phyloP scores from a whole-genome alignment of 30 jellyfish, hydroid and myxozoan genomes.

The Chrysaora quinquecirrha region DNA sequence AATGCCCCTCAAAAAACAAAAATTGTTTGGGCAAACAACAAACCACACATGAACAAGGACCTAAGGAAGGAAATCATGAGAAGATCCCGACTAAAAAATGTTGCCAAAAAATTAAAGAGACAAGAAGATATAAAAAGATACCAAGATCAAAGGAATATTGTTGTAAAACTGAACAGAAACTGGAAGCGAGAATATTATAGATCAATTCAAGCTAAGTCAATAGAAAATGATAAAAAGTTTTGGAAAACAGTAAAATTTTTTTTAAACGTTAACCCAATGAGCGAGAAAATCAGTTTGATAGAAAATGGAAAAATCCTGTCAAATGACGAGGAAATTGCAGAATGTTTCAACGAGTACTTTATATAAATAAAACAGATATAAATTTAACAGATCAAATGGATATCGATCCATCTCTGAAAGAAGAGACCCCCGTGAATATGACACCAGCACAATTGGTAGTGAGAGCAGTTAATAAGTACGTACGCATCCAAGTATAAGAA shows the following conservation, averaged over 20 bases:
- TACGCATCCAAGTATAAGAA: background rate
- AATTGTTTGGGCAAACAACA: constrained; percentile 20
- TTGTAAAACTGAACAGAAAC: background rate
- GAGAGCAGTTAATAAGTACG: background rate
- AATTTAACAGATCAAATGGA: too few species aligned
- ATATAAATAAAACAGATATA: too few species aligned
- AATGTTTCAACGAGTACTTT: too few species aligned
- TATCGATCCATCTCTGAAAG: too few species aligned
- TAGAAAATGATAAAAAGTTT: too few species aligned
- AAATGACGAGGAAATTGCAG: too few species aligned
- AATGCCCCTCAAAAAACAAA: constrained; percentile 42
- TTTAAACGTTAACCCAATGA: too few species aligned
- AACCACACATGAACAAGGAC: constrained; percentile 14
- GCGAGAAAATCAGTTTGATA: too few species aligned
- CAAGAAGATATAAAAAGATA: constrained; percentile 25
- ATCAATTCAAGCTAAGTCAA: too few species aligned
- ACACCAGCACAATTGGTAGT: constrained; percentile 1
- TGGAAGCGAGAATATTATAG: too few species aligned
- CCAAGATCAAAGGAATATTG: constrained; percentile 30
- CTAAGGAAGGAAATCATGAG: constrained; percentile 6
- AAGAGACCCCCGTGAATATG: background rate
- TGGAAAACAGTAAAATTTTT: too few species aligned
- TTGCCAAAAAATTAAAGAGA: constrained; percentile 8
- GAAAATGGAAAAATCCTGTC: too few species aligned
- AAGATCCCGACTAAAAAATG: constrained; percentile 13